These are phyloP conservation scores for Menidia menidia DNA, from an alignment of 2,797 vertebrate species.

Conservation along the genomic window DNA sequence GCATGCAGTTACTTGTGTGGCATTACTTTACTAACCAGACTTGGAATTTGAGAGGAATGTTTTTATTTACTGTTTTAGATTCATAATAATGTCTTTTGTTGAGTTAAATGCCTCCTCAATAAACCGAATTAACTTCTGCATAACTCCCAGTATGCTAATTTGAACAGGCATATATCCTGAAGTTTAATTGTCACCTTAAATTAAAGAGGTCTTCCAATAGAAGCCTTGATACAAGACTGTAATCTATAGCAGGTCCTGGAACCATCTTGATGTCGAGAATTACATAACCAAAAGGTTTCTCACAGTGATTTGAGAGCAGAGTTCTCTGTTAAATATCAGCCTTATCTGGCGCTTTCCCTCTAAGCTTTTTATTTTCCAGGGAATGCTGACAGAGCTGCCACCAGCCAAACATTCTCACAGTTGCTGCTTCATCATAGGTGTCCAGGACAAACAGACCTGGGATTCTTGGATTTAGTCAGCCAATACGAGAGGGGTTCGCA, in stretches of 20 bases:
- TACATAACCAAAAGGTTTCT: slow-evolving; percentile 22
- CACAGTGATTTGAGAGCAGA: slow-evolving; percentile 33
- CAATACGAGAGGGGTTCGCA: slow-evolving; percentile 3
- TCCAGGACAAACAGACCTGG: slow-evolving; percentile 10
- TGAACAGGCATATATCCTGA: slow-evolving; percentile 25
- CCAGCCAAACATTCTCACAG: slow-evolving; percentile 28
- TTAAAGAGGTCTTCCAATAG: slow-evolving; percentile 18
- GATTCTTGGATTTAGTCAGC: slow-evolving; percentile 11
- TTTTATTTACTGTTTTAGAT: slow-evolving; percentile 52
- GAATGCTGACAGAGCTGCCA: slow-evolving; percentile 31
- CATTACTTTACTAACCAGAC: slow-evolving; percentile 10
- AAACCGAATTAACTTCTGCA: slow-evolving; percentile 45
- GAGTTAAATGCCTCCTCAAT: slow-evolving; percentile 26
- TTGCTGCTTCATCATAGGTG: not conserved
- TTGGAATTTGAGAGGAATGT: slow-evolving; percentile 41
- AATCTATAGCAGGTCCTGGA: slow-evolving; percentile 23
- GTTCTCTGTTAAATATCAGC: slow-evolving; percentile 20
- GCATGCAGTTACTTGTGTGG: slow-evolving; percentile 11
- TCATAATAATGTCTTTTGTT: slow-evolving; percentile 44
- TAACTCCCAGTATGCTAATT: slow-evolving; percentile 29
- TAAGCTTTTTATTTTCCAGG: slow-evolving; percentile 28
- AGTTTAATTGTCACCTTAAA: not conserved
- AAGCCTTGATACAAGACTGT: slow-evolving; percentile 7
- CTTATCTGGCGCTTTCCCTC: slow-evolving; percentile 25
- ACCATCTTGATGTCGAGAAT: slow-evolving; percentile 18